These are phyloP conservation scores for Strigamia crassipes DNA, from an alignment of 2,888 invertebrate genomes.

Conservation along the genomic window DNA sequence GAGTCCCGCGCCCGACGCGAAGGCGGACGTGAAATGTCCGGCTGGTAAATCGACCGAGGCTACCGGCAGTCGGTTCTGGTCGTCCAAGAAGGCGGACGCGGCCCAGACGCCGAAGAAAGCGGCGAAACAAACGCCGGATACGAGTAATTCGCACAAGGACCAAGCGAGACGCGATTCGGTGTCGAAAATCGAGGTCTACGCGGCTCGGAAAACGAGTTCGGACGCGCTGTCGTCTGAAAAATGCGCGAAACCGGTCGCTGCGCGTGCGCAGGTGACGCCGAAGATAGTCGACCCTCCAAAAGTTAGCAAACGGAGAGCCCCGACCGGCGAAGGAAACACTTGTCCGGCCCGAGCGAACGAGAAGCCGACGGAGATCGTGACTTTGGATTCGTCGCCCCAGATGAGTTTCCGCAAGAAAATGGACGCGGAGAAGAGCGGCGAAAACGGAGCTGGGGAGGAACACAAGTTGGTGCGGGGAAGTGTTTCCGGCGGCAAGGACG, in stretches of 20 bases:
- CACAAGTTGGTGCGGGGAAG: background rate
- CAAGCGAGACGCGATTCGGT: background rate
- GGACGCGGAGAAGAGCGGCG: background rate
- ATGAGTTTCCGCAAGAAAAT: background rate
- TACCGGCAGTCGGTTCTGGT: constrained; percentile 1
- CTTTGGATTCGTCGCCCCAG: background rate
- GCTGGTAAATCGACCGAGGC: background rate
- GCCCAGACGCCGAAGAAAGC: background rate
- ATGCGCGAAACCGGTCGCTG: background rate
- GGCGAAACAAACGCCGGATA: background rate
- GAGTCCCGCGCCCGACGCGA: background rate
- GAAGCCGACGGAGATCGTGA: background rate
- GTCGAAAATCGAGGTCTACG: background rate
- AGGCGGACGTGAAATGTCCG: background rate
- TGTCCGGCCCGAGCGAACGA: background rate
- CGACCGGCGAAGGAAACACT: background rate
- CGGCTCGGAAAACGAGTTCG: background rate
- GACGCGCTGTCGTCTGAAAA: background rate
- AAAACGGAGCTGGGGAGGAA: background rate
- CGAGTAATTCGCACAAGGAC: background rate
- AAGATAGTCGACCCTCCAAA: constrained; percentile 9
- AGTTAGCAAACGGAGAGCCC: background rate
- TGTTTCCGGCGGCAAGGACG: constrained; percentile 59
- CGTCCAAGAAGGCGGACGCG: background rate
- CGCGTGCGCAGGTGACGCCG: background rate